These are phyloP conservation scores for Xenus cinereus DNA, from an alignment of 2,113 vertebrate genomes.

Conservation along the genomic window DNA sequence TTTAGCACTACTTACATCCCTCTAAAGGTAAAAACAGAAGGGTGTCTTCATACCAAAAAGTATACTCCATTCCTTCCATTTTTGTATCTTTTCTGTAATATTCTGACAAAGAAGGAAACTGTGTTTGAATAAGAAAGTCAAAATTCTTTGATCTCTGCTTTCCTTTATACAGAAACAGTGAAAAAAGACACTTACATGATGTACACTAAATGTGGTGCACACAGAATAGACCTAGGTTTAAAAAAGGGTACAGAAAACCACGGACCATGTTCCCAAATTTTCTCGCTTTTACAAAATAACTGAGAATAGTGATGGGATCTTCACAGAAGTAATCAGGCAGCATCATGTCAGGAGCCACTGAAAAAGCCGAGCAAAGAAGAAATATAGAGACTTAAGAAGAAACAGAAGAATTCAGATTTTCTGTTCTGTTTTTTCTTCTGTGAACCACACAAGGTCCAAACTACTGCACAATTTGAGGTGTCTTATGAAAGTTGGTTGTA, in stretches of 20 bases:
- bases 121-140: background rate
- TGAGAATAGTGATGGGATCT: background rate
- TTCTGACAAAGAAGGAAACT: background rate
- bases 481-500: background rate
- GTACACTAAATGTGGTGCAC: background rate
- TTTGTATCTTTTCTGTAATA: accelerated
- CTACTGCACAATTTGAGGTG: background rate
- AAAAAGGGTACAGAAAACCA: background rate
- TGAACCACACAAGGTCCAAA: background rate
- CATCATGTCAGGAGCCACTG: background rate
- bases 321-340: background rate
- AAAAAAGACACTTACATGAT: background rate
- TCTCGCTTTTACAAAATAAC: background rate
- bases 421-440: background rate
- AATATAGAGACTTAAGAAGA: background rate
- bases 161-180: background rate
- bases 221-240: background rate
- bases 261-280: accelerated
- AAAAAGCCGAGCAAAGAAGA: background rate
- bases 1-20: background rate
- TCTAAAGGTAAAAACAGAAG: background rate
- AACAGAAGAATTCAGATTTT: background rate
- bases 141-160: background rate
- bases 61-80: background rate
- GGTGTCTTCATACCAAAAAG: background rate